A percentile compares a stretch with the other conserved stretches of the same genome.
Conservation (phyloP, 2,797 vertebrate genomes). For the Tamandua tetradactyla region DNA sequence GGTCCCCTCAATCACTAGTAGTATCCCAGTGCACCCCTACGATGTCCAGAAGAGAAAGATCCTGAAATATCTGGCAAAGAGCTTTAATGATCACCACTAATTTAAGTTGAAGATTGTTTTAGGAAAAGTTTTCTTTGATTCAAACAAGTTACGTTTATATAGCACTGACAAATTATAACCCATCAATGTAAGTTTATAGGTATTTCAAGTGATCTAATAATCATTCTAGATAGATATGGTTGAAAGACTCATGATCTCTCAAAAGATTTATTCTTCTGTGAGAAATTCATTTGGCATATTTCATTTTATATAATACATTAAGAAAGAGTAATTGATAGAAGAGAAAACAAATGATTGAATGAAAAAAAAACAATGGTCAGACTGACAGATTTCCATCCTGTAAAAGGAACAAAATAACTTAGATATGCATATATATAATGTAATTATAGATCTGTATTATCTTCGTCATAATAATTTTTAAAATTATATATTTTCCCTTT, state of each 20-base stretch:
- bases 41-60: neutral
- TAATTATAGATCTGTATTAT: slow-evolving; percentile 62
- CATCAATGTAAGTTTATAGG: slow-evolving; percentile 59
- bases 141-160: slow-evolving; percentile 56
- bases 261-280: slow-evolving; percentile 81
- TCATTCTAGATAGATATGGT: slow-evolving; percentile 68
- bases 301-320: slow-evolving; percentile 68
- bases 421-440: slow-evolving; percentile 27
- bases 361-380: slow-evolving; percentile 61
- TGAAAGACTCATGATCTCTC: slow-evolving; percentile 72
- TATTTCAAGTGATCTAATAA: slow-evolving; percentile 75
- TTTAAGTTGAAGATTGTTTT: slow-evolving; percentile 36
- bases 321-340: slow-evolving; percentile 71
- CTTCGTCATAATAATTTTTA: slow-evolving; percentile 60
- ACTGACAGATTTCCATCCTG: slow-evolving; percentile 76
- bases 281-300: slow-evolving; percentile 80
- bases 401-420: slow-evolving; percentile 44
- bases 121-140: slow-evolving; percentile 67
- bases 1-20: neutral
- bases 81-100: neutral
- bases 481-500: slow-evolving; percentile 68
- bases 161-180: slow-evolving; percentile 63
- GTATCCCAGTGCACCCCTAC: neutral
- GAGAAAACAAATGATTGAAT: slow-evolving; percentile 69
- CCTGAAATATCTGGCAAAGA: neutral